These are phyloP conservation scores for Macaca mulatta DNA, from an alignment of 2,113 vertebrate genomes.

Conservation along the genomic window DNA sequence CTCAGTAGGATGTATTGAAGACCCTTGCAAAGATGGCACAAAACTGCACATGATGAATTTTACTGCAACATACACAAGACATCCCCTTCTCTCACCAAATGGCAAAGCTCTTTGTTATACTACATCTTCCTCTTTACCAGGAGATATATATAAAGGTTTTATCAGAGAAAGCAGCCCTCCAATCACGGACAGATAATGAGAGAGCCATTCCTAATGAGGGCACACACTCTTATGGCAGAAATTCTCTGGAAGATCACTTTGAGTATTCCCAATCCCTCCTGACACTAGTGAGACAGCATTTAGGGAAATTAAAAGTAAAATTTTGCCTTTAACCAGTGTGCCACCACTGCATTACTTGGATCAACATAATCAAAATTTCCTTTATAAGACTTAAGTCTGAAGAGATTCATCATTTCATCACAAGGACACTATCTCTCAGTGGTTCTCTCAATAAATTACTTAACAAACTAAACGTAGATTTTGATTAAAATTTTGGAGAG, in stretches of 20 bases:
- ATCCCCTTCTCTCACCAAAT: conserved; percentile 50
- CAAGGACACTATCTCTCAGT: conserved; percentile 59
- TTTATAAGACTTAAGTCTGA: conserved; percentile 78
- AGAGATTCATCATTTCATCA: conserved; percentile 40
- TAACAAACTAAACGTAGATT: conserved; percentile 7
- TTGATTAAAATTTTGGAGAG: neutral
- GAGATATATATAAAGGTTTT: conserved; percentile 50
- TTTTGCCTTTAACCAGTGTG: conserved; percentile 73
- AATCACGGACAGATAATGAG: conserved; percentile 85
- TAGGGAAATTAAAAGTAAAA: conserved; percentile 87
- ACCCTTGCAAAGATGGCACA: conserved; percentile 86
- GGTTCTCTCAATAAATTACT: conserved; percentile 16
- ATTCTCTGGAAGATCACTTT: conserved; percentile 93
- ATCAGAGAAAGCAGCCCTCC: conserved; percentile 64
- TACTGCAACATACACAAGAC: conserved; percentile 82
- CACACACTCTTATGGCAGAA: conserved; percentile 83
- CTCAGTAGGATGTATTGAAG: conserved; percentile 90
- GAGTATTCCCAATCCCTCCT: conserved; percentile 93
- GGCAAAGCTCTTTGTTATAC: neutral
- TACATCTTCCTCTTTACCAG: neutral
- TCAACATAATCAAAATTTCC: conserved; percentile 83
- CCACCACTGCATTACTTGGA: conserved; percentile 81
- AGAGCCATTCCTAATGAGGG: conserved; percentile 82
- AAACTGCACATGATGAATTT: conserved; percentile 82
- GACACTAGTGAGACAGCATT: conserved; percentile 91